Percentiles rank a stretch among this genome's conserved stretches.
Conservation (phyloP, 2,888 invertebrate genomes). For the Chymomyza caudatula region DNA sequence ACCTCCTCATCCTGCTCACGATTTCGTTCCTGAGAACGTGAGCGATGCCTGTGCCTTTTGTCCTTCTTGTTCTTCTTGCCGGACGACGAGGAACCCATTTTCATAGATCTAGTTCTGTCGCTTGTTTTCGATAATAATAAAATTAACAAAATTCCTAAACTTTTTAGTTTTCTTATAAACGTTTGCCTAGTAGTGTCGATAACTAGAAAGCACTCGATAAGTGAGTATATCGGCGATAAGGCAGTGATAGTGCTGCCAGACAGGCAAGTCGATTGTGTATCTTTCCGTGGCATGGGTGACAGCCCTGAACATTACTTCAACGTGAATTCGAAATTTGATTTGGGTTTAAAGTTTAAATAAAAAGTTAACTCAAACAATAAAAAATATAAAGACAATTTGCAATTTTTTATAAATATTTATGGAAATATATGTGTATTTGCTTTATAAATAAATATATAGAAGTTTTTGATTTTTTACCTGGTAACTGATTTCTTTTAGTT, state of each 20-base stretch:
- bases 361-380: too few relatives aligned
- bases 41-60: slow-evolving; percentile 73
- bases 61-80: slow-evolving; percentile 78
- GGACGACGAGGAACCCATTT: slow-evolving; percentile 77
- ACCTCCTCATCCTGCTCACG: slow-evolving; percentile 47
- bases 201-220: not conserved
- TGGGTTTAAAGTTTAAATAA: too few relatives aligned
- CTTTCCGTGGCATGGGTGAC: not conserved
- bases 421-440: too few relatives aligned
- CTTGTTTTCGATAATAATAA: not conserved
- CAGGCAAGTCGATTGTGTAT: not conserved
- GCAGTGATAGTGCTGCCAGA: not conserved
- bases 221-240: not conserved
- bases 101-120: slow-evolving; percentile 1
- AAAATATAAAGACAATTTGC: too few relatives aligned
- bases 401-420: too few relatives aligned
- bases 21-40: slow-evolving; percentile 53
- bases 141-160: slow-evolving; percentile 6
- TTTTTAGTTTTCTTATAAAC: slow-evolving; percentile 32
- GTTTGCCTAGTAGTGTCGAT: slow-evolving; percentile 27
- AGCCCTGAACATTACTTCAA: not conserved
- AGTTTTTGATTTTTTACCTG: too few relatives aligned
- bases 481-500: too few relatives aligned
- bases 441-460: too few relatives aligned
- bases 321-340: slow-evolving; percentile 4